Conservation (phyloP, 1,140 invertebrate genomes). For the Varroa destructor region DNA sequence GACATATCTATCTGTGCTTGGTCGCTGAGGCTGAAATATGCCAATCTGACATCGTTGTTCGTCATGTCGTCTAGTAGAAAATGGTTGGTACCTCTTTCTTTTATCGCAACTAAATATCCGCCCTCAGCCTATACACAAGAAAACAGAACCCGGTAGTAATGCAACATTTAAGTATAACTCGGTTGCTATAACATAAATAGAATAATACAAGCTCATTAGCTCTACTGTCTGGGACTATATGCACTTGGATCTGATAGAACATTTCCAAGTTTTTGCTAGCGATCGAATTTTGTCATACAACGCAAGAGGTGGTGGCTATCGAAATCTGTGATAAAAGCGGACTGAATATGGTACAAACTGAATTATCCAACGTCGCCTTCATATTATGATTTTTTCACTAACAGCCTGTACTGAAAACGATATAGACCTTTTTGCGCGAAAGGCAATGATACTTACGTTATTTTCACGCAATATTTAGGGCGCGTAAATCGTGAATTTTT, state of each 20-base stretch:
- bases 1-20: background rate
- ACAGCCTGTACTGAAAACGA: too few species aligned
- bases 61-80: slow-evolving; percentile 15
- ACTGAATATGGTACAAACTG: too few species aligned
- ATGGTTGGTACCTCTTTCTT: slow-evolving; percentile 10
- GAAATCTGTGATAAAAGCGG: too few species aligned
- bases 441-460: too few species aligned
- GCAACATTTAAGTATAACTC: slow-evolving; percentile 1
- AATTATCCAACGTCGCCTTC: too few species aligned
- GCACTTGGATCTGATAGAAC: background rate
- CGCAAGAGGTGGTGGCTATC: too few species aligned
- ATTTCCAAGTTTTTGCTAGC: background rate
- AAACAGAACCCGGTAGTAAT: background rate
- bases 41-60: background rate
- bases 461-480: too few species aligned
- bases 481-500: too few species aligned
- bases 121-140: slow-evolving; percentile 12
- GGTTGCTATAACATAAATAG: background rate
- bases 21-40: background rate
- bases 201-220: background rate
- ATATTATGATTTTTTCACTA: too few species aligned
- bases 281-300: background rate
- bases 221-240: background rate
- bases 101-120: background rate
- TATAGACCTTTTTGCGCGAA: too few species aligned